Base-by-base conservation (phyloP, 1,140 invertebrate species). In the Holcopasites calliopsidis region DNA sequence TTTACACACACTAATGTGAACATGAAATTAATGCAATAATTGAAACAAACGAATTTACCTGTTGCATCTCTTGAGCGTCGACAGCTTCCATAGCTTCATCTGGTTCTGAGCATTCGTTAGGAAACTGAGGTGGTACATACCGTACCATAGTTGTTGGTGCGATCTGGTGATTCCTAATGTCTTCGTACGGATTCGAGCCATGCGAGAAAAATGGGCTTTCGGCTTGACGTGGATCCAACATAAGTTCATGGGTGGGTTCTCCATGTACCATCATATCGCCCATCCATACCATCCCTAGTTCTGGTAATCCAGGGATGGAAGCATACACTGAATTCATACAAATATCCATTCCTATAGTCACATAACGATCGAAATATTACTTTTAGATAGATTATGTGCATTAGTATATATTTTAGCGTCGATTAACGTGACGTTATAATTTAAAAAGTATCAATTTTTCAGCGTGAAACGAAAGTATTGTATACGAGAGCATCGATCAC, bases 211-310 rank as follows among this genome's bases (percentile, higher is more conserved):
- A 93, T 28, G 93, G 89, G 85, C 91, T 93, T 64, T 94, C 93
- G 5, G 88, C 84, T 76, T 92, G 92, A 61, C 90, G 85, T 49
- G 93, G 91, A 81, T 94, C 93, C 77, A 94, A 85, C 88, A 94
- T 91, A 28, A 94, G 90, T 69, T 94, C 93, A 64, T 92, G 90
- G 10, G 91, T 88, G n/a, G 92, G 90, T 78, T 93, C 93, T 71
- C 91, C 91, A 58, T 92, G 92, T 68, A 93, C 88, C 87, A 93
- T 91, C 90, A 93, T 92, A 72, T 94, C 93, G n/a, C 94, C 94
- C 93, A 95, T 95, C 95, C 95, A 95, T 83, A 95, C 94, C 93
- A 95, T 94, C 81, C 94, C 94, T 88, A 95, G 88, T 95, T 94
- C 80, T 26, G 93, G 89, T 83, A 93, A 92, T 75, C 92, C 92